A percentile compares a stretch with the other conserved stretches of the same genome.
Evolutionary conservation across 2,888 invertebrate species (phyloP).

Genomic region (Drosophila kuntzei): DNA sequence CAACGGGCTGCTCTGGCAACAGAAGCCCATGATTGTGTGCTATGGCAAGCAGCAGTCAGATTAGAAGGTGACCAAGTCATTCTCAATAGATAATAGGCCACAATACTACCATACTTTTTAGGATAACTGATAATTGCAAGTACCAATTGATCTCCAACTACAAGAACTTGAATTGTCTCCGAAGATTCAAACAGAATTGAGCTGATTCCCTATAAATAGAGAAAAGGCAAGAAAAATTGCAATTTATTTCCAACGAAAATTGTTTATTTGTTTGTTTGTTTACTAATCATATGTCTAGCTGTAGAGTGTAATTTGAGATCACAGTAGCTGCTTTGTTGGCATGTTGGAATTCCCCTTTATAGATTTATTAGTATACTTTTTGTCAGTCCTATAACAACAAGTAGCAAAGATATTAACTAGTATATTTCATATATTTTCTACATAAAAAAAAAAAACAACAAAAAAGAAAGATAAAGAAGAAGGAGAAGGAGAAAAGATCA

Average conservation of each 20-base stretch:
- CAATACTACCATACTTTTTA: no score
- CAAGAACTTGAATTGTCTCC: not conserved
- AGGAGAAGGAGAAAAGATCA: not conserved
- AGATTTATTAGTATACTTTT: conserved; percentile 11
- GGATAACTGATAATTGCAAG: not conserved
- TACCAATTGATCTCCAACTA: not conserved
- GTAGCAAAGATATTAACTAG: conserved; percentile 21
- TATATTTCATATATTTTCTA: conserved; percentile 30
- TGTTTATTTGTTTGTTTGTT: conserved; percentile 7
- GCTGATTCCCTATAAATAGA: not conserved
- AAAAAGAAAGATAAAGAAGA: conserved; percentile 9
- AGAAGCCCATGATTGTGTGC: conserved; percentile 96
- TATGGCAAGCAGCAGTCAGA: conserved; percentile 88
- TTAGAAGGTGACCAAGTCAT: conserved; percentile 3
- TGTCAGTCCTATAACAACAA: conserved; percentile 30
- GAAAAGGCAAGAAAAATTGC: not conserved
- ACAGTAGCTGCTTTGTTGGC: conserved; percentile 36
- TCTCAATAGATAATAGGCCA: not conserved
- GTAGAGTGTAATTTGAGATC: conserved; percentile 25
- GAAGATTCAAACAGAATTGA: not conserved
- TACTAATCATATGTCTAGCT: conserved; percentile 6
- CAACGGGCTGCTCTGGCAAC: conserved; percentile 94
- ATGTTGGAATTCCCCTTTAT: not conserved
- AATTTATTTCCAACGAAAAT: conserved; percentile 3
- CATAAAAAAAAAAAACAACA: conserved; percentile 19